These are phyloP conservation scores for Apotomis capreana DNA, from an alignment of 2,888 invertebrate genomes.

Conservation along the genomic window DNA sequence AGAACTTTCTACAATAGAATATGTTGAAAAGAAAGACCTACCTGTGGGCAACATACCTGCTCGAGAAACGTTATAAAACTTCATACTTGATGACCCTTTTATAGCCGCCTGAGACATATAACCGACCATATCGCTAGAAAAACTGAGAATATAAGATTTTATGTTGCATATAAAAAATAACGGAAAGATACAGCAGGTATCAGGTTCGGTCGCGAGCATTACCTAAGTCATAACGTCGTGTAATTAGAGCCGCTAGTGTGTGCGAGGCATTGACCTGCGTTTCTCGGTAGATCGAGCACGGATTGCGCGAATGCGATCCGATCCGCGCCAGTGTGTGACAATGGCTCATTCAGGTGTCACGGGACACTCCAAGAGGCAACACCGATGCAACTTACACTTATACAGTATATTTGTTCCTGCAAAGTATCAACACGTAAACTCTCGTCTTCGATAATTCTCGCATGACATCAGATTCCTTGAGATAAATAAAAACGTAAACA, in stretches of 20 bases:
- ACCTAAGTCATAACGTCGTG: conserved; percentile 61
- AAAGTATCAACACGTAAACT: background rate
- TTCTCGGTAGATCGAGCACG: conserved; percentile 49
- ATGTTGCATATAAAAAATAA: conserved; percentile 42
- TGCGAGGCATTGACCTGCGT: conserved; percentile 48
- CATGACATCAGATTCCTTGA: conserved; percentile 29
- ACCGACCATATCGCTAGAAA: conserved; percentile 28
- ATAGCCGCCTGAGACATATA: conserved; percentile 17
- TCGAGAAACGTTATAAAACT: conserved; percentile 13
- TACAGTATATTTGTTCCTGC: conserved; percentile 8
- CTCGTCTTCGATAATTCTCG: background rate
- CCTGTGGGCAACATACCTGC: conserved; percentile 60
- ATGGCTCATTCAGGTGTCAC: conserved; percentile 58
- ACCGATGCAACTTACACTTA: conserved; percentile 16
- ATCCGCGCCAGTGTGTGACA: conserved; percentile 47
- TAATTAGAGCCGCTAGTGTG: conserved; percentile 52
- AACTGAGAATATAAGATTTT: conserved; percentile 31
- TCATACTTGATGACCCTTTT: conserved; percentile 24
- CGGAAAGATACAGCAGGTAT: conserved; percentile 33
- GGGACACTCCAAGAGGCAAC: conserved; percentile 28
- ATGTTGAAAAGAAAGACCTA: conserved; percentile 51
- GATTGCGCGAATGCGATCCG: conserved; percentile 48
- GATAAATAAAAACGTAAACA: conserved; percentile 15
- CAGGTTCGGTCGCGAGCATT: conserved; percentile 46
- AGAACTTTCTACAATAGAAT: conserved; percentile 25